phyloP scores from a whole-genome alignment of 2,888 invertebrate species.

The Toxonevra muliebris region DNA sequence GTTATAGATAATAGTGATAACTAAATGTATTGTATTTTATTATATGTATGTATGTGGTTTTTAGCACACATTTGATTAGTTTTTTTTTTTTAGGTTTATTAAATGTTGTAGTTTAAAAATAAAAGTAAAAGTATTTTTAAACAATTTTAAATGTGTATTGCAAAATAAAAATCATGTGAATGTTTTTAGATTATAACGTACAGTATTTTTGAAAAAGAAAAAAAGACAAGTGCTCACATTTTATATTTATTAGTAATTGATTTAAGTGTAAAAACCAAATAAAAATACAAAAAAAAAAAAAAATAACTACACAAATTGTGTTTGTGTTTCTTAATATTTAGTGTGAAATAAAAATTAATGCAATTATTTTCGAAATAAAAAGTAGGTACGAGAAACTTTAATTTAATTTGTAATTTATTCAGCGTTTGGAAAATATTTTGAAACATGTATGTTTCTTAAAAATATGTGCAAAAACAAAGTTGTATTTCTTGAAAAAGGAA shows the following conservation, averaged over 20 bases:
- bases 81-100: slow-evolving; percentile 2
- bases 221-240: no score
- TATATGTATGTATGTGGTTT: slow-evolving; percentile 42
- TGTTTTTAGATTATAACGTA: background rate
- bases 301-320: slow-evolving; percentile 9
- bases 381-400: no score
- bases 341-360: no score
- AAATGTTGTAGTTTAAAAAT: slow-evolving; percentile 18
- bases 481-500: no score
- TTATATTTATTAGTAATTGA: no score
- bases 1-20: slow-evolving; percentile 31
- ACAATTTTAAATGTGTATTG: slow-evolving; percentile 6
- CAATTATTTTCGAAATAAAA: no score
- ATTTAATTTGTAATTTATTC: no score
- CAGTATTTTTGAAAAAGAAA: background rate
- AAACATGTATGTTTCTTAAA: no score
- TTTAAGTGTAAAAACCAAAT: no score
- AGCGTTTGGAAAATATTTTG: no score
- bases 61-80: slow-evolving; percentile 40
- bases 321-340: background rate
- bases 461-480: no score
- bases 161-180: background rate
- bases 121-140: slow-evolving; percentile 8
- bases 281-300: no score
- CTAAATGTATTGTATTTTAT: slow-evolving; percentile 46